Base-by-base conservation (phyloP, 2,113 vertebrate species). In the Epinephelus fuscoguttatus region DNA sequence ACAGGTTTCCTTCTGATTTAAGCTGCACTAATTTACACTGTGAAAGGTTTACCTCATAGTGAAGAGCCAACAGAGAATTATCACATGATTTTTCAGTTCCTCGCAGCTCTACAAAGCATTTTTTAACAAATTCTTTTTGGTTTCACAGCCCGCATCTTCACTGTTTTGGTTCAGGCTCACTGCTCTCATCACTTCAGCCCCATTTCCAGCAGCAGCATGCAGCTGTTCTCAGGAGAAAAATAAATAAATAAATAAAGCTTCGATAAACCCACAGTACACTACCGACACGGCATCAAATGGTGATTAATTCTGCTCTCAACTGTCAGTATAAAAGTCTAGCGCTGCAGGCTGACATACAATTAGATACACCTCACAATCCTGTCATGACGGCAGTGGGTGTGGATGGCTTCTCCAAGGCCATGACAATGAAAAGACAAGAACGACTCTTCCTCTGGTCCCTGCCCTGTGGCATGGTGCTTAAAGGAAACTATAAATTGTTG, bases 381-480 rank as follows among this genome's bases (percentile, higher is more conserved):
- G 23, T 30, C 57, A 67, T 69, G 56, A 64, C 64, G 56, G 66
- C 1, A 8, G 62, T 50, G 60, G 45, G 70, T 74, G 80, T 76
- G 59, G 62, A 73, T 1, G 23, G 33, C 23, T 85, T 19, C 11
- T 63, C 18, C 9, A 0, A 1, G 9, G 30, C n/a, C 9, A 3
- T 52, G 14, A 62, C 25, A 71, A 42, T 75, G 1, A 78, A 63
- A 78, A 25, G 4, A 60, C 27, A 76, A 79, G 61, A n/a, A 23
- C 1, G 18, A 49, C 6, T 49, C 40, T 37, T 5, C n/a, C 52
- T 19, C 5, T 17, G 40, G 10, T 55, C 19, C 30, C 45, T 62
- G n/a, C 37, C 67, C 17, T 30, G 19, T 18, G 25, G 50, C 5
- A 0, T 12, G 53, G 11, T 12, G 23, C 47, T 57, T 8, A 15